phyloP scores from a whole-genome alignment of 2,113 vertebrate genomes.

The Grus americana region DNA sequence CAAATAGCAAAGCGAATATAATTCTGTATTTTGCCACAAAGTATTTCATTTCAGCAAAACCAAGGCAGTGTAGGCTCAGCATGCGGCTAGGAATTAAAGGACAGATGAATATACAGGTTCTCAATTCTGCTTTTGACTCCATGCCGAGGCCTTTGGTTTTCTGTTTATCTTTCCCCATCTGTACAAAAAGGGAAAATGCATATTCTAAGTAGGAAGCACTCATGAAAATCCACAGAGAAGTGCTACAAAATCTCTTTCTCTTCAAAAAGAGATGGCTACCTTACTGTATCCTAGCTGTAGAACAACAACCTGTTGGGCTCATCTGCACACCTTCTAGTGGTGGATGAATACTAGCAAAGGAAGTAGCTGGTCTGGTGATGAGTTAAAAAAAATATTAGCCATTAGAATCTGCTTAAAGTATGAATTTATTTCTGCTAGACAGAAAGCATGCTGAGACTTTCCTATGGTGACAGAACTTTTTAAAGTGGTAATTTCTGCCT shows the following conservation, averaged over 20 bases:
- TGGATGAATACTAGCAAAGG: not conserved
- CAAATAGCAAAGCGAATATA: not conserved
- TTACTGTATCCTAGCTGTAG: not conserved
- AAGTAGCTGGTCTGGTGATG: not conserved
- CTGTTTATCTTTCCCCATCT: not conserved
- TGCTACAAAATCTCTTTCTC: not conserved
- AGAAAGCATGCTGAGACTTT: not conserved
- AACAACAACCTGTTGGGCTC: not conserved
- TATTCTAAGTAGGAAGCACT: not conserved
- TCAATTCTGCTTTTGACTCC: not conserved
- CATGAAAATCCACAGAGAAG: not conserved
- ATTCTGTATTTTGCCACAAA: not conserved
- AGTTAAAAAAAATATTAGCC: not conserved
- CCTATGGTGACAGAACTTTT: not conserved
- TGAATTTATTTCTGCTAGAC: not conserved
- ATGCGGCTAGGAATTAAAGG: not conserved
- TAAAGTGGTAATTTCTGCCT: not conserved
- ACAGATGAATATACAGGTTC: not conserved
- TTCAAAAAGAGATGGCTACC: not conserved
- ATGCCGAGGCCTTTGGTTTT: not conserved
- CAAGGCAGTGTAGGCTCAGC: not conserved
- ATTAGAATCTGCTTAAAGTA: not conserved
- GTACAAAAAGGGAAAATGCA: not conserved
- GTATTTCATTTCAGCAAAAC: not conserved
- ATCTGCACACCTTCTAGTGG: not conserved